Conservation (phyloP, 1,140 invertebrate genomes). For the Drosophila nigrodunni region DNA sequence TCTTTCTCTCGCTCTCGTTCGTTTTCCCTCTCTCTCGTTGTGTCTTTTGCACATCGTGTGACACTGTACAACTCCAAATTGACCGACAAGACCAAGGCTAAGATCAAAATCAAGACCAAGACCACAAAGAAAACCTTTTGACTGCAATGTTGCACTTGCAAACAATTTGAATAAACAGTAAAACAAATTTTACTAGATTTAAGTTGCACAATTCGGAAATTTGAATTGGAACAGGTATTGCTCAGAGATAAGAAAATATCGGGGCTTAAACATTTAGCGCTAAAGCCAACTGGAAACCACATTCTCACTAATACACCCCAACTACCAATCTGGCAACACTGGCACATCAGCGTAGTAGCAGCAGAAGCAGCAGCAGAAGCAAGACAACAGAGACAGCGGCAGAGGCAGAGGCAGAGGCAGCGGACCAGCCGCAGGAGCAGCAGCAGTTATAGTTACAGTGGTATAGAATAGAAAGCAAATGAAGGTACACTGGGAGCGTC, state of each 20-base stretch:
- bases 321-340: neutral
- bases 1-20: slow-evolving; percentile 18
- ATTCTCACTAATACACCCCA: slow-evolving; percentile 3
- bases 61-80: neutral
- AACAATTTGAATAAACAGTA: too few species aligned
- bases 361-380: slow-evolving; percentile 1
- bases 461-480: slow-evolving; percentile 27
- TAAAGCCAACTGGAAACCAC: slow-evolving; percentile 15
- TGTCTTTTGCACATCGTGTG: neutral
- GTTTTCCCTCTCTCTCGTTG: neutral
- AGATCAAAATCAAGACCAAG: neutral
- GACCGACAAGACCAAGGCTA: slow-evolving; percentile 6
- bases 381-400: slow-evolving; percentile 5
- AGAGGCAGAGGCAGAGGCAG: slow-evolving; percentile 5
- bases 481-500: slow-evolving; percentile 27
- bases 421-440: neutral
- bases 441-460: neutral
- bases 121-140: too few species aligned
- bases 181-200: too few species aligned
- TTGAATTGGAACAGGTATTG: too few species aligned
- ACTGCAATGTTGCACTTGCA: too few species aligned
- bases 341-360: slow-evolving; percentile 12
- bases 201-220: too few species aligned
- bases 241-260: too few species aligned
- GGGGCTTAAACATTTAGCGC: slow-evolving; percentile 23